Evolutionary conservation across 2,797 vertebrate genomes (phyloP).

Genomic region (Ispidina picta): DNA sequence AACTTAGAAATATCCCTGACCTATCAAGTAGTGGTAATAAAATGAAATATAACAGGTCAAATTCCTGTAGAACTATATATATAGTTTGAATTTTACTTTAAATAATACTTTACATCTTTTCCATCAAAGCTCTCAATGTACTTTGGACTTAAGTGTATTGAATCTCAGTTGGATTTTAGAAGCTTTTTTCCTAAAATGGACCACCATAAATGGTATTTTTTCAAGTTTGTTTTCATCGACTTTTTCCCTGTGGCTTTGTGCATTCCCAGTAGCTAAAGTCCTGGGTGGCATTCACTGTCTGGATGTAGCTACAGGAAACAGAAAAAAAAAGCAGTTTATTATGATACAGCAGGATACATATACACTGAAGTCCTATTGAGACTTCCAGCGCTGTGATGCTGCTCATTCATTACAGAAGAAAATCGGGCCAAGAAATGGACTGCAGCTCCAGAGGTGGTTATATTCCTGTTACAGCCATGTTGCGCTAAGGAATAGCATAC

Average conservation of each 20-base stretch:
- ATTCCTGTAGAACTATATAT: not conserved
- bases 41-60: not conserved
- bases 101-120: slow-evolving; percentile 38
- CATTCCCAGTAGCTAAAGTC: slow-evolving; percentile 32
- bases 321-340: slow-evolving; percentile 30
- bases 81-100: slow-evolving; percentile 20
- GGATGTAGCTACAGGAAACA: slow-evolving; percentile 23
- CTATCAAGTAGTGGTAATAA: not conserved
- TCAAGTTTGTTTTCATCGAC: not conserved
- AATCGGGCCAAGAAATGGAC: slow-evolving; percentile 47
- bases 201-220: slow-evolving; percentile 27
- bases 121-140: slow-evolving; percentile 19
- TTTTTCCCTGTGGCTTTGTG: slow-evolving; percentile 28
- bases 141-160: slow-evolving; percentile 40
- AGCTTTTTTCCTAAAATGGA: slow-evolving; percentile 18
- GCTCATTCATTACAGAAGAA: slow-evolving; percentile 48
- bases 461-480: not conserved
- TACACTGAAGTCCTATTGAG: not conserved
- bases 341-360: not conserved
- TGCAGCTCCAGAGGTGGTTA: slow-evolving; percentile 21
- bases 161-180: slow-evolving; percentile 44
- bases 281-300: slow-evolving; percentile 28
- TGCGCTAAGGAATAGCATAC: not conserved
- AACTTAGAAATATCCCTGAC: not conserved
- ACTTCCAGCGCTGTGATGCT: not conserved